These are phyloP conservation scores for Columba guinea DNA, from an alignment of 2,797 vertebrate species.

Conservation along the genomic window DNA sequence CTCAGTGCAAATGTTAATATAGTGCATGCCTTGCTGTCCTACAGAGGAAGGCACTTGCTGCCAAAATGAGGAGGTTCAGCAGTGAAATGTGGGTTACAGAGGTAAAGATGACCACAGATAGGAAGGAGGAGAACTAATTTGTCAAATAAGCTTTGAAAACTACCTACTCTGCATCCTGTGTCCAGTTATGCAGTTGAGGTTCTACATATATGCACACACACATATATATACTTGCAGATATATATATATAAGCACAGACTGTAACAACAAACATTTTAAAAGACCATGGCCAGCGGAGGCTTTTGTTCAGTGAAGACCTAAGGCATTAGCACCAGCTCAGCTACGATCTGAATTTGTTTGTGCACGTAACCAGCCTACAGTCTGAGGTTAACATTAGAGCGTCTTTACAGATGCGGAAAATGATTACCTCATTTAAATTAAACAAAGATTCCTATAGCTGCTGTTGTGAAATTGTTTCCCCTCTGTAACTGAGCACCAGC, in stretches of 20 bases:
- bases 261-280: not conserved
- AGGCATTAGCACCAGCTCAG: not conserved
- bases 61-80: not conserved
- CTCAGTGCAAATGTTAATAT: not conserved
- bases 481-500: slow-evolving; percentile 48
- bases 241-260: not conserved
- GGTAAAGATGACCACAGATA: not conserved
- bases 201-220: not conserved
- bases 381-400: not conserved
- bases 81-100: not conserved
- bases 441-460: slow-evolving; percentile 4
- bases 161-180: not conserved
- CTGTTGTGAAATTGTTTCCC: slow-evolving; percentile 15
- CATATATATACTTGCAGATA: not conserved
- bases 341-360: not conserved
- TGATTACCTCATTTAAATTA: slow-evolving; percentile 43
- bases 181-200: not conserved
- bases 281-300: not conserved
- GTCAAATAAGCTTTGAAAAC: not conserved
- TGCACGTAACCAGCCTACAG: slow-evolving; percentile 14
- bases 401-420: not conserved
- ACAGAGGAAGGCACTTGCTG: not conserved
- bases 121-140: not conserved
- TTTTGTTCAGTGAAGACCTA: not conserved
- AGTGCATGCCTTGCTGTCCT: not conserved